Evolutionary conservation across 2,888 invertebrate genomes (phyloP).

Genomic region (Apantesis nais): DNA sequence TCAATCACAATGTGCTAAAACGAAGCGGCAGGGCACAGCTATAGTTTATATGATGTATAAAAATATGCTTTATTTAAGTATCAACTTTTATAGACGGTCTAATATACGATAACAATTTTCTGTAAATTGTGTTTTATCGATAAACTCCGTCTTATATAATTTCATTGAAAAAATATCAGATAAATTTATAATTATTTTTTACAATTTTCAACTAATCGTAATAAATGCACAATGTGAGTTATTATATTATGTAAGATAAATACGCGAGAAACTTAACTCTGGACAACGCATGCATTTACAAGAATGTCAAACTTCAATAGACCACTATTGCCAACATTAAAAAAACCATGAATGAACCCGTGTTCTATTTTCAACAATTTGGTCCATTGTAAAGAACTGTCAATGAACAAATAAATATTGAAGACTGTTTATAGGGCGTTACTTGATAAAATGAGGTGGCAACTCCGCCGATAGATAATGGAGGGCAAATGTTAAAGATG

Average conservation of each 20-base stretch:
- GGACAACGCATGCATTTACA: conserved; percentile 35
- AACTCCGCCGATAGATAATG: conserved; percentile 69
- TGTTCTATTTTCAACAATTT: conserved; percentile 56
- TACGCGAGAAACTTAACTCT: conserved; percentile 25
- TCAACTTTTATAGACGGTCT: no score
- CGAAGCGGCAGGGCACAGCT: no score
- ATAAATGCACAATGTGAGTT: not conserved
- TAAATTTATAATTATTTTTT: not conserved
- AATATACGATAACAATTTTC: not conserved
- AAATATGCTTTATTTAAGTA: no score
- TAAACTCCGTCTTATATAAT: not conserved
- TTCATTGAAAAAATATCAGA: not conserved
- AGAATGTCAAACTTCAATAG: conserved; percentile 41
- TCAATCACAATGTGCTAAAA: no score
- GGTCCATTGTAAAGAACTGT: conserved; percentile 56
- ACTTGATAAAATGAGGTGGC: conserved; percentile 74
- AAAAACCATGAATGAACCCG: conserved; percentile 38
- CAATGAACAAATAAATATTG: conserved; percentile 70
- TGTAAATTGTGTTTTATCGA: not conserved
- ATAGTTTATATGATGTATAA: no score
- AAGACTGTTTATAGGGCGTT: conserved; percentile 68
- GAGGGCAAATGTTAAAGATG: conserved; percentile 78
- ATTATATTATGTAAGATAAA: conserved; percentile 15
- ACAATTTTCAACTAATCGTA: not conserved
- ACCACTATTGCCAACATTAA: conserved; percentile 37